Evolutionary conservation across 2,797 vertebrate genomes (phyloP).

Genomic region (Darevskia mixta): DNA sequence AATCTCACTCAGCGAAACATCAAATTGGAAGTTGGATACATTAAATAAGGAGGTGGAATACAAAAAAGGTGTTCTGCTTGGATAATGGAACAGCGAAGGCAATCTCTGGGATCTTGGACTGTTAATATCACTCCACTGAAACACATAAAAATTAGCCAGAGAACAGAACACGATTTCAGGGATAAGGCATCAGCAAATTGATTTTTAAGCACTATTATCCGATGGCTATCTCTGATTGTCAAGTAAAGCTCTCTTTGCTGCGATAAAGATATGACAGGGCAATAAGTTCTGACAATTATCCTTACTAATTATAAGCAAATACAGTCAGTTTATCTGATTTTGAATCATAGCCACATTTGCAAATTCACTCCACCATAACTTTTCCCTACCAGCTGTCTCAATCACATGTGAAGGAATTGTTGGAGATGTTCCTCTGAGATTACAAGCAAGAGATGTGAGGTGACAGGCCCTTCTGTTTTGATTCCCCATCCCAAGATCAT

Average conservation of each 20-base stretch:
- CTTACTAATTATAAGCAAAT: constrained; percentile 60
- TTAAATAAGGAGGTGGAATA: constrained; percentile 55
- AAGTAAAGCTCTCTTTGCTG: constrained; percentile 69
- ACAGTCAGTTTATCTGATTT: constrained; percentile 22
- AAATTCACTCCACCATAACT: not conserved
- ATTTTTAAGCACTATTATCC: constrained; percentile 73
- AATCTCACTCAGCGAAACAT: constrained; percentile 52
- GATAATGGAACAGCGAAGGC: constrained; percentile 47
- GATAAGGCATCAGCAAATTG: constrained; percentile 68
- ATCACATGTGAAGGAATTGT: not conserved
- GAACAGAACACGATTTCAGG: constrained; percentile 64
- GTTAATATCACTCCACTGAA: constrained; percentile 49
- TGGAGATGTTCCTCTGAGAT: constrained; percentile 32
- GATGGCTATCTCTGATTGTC: constrained; percentile 68
- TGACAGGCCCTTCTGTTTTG: not conserved
- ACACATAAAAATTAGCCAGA: constrained; percentile 58
- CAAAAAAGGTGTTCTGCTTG: not conserved
- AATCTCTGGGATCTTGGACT: constrained; percentile 61
- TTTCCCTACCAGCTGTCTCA: not conserved
- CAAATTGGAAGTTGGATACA: constrained; percentile 15
- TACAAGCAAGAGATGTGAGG: not conserved
- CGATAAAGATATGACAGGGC: constrained; percentile 51
- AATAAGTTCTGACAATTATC: constrained; percentile 66
- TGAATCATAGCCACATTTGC: constrained; percentile 45
- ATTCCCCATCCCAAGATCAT: not conserved